Evolutionary conservation across 1,140 invertebrate genomes (phyloP).

Genomic region (Elysia chlorotica): DNA sequence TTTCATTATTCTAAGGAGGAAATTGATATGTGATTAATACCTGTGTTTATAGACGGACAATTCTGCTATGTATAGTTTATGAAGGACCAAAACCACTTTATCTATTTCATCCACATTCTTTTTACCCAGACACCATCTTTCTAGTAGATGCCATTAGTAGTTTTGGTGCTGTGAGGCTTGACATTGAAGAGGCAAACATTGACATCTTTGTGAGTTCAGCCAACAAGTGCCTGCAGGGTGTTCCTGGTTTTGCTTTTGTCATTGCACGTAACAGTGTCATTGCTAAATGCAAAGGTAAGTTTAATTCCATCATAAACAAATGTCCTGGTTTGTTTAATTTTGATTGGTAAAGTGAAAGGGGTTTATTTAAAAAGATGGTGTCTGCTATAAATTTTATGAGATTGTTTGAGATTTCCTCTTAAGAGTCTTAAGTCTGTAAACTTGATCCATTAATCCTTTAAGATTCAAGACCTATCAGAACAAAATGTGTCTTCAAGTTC

Average conservation of each 20-base stretch:
- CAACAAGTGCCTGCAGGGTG: constrained; percentile 67
- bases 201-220: constrained; percentile 65
- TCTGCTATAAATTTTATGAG: no score
- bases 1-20: no score
- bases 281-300: constrained; percentile 61
- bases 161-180: constrained; percentile 64
- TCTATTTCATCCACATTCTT: not conserved
- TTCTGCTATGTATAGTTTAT: not conserved
- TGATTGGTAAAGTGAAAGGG: constrained; percentile 64
- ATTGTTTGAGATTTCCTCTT: no score
- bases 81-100: not conserved
- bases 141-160: constrained; percentile 68
- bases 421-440: no score
- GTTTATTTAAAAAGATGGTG: no score
- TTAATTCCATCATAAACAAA: constrained; percentile 35
- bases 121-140: constrained; percentile 47
- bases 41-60: no score
- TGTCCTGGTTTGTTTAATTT: constrained; percentile 60
- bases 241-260: constrained; percentile 65
- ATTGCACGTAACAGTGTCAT: constrained; percentile 59
- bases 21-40: no score
- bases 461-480: no score
- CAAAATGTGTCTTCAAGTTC: no score
- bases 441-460: no score
- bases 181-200: constrained; percentile 46